These are phyloP conservation scores for Dyspetes luteomarginatus DNA, from an alignment of 2,888 invertebrate genomes.

Conservation along the genomic window DNA sequence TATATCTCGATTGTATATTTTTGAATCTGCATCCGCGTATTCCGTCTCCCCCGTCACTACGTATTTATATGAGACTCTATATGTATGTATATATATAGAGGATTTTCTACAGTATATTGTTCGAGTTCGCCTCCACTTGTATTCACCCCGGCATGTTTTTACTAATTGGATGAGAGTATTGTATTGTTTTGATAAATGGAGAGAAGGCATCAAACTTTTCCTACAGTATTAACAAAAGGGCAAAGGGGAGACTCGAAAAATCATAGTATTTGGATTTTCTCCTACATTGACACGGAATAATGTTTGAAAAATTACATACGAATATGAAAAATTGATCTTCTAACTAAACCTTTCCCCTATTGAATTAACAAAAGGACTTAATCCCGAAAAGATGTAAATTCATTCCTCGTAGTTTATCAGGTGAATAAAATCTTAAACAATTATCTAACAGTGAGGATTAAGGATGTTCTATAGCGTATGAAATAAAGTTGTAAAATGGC, in stretches of 20 bases:
- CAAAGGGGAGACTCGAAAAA: not conserved
- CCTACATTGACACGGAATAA: not conserved
- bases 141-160: not conserved
- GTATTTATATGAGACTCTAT: not conserved
- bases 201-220: conserved; percentile 19
- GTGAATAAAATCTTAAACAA: too few relatives aligned
- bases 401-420: too few relatives aligned
- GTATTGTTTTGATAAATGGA: conserved; percentile 3
- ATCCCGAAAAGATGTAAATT: too few relatives aligned
- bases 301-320: too few relatives aligned
- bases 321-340: too few relatives aligned
- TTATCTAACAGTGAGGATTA: too few relatives aligned
- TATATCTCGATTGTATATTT: conserved; percentile 39
- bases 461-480: not conserved
- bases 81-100: not conserved
- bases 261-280: not conserved
- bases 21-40: conserved; percentile 59
- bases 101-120: not conserved
- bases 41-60: conserved; percentile 9
- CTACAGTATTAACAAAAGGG: not conserved
- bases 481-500: not conserved
- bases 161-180: conserved; percentile 42
- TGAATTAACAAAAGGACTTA: too few relatives aligned
- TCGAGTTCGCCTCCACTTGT: not conserved
- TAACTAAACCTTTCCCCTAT: too few relatives aligned